phyloP scores from a whole-genome alignment of 2,888 invertebrate genomes.

The Ectemnius continuus region DNA sequence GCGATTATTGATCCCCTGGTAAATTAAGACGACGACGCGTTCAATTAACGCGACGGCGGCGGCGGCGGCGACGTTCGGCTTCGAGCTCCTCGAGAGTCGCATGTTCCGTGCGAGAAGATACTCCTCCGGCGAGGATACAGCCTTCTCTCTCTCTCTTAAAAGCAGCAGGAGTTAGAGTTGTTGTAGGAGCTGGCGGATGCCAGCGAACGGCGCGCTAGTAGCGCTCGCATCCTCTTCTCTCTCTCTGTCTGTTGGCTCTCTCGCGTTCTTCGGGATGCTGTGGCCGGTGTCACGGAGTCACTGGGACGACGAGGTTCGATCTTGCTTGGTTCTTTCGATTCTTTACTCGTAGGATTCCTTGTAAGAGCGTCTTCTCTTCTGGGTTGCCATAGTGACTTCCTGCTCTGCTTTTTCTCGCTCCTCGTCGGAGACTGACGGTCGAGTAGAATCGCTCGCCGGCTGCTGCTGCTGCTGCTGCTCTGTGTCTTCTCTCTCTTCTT shows the following conservation, averaged over 20 bases:
- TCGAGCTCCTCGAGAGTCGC: too few species aligned
- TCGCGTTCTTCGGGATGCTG: too few species aligned
- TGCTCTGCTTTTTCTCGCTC: constrained; percentile 30
- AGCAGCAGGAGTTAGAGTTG: too few species aligned
- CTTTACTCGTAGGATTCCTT: background rate
- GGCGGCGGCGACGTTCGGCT: constrained; percentile 28
- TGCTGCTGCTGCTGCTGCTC: background rate
- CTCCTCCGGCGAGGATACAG: too few species aligned
- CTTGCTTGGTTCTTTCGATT: too few species aligned
- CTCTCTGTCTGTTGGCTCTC: too few species aligned
- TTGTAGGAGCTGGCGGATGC: too few species aligned
- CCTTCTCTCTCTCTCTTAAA: too few species aligned
- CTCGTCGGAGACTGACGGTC: background rate
- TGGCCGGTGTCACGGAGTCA: too few species aligned
- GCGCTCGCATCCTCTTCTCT: constrained; percentile 36
- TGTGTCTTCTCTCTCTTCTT: background rate
- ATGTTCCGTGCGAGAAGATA: too few species aligned
- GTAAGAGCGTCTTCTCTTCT: constrained; percentile 43
- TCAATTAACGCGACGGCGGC: constrained; percentile 49
- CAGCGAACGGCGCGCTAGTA: constrained; percentile 13
- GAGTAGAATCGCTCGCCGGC: background rate
- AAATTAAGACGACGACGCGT: constrained; percentile 62
- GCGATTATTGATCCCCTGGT: constrained; percentile 68
- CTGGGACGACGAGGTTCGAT: too few species aligned
- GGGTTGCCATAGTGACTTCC: constrained; percentile 39